These are phyloP conservation scores for Galendromus occidentalis DNA, from an alignment of 1,140 invertebrate genomes.

Conservation along the genomic window DNA sequence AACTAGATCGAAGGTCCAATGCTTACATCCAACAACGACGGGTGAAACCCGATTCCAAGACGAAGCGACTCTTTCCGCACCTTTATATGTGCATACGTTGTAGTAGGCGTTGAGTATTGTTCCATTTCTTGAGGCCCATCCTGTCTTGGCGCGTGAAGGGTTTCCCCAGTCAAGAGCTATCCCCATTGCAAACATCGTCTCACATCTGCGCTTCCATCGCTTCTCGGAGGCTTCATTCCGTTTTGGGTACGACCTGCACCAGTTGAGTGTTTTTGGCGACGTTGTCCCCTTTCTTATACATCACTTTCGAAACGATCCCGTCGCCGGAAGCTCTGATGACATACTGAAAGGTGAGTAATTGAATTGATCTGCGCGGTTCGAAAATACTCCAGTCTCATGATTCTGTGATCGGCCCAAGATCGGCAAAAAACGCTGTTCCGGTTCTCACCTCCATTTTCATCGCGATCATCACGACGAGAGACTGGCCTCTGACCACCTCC, in stretches of 20 bases:
- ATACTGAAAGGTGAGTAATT: constrained; percentile 37
- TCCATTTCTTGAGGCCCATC: too few relatives aligned
- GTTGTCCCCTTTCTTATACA: constrained; percentile 53
- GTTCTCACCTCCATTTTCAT: constrained; percentile 94
- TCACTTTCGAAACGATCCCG: constrained; percentile 50
- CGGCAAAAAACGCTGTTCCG: not conserved
- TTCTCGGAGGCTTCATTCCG: not conserved
- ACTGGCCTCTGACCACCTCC: constrained; percentile 55
- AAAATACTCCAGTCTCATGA: not conserved
- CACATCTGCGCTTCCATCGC: too few relatives aligned
- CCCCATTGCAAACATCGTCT: too few relatives aligned
- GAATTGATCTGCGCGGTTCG: not conserved
- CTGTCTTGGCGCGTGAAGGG: too few relatives aligned
- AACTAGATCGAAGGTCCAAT: too few relatives aligned
- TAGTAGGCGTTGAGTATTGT: too few relatives aligned
- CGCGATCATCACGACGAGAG: constrained; percentile 72
- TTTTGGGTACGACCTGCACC: constrained; percentile 22
- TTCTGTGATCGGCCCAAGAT: not conserved
- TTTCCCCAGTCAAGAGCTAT: too few relatives aligned
- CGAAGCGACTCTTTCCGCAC: too few relatives aligned
- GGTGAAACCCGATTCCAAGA: too few relatives aligned
- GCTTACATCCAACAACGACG: too few relatives aligned
- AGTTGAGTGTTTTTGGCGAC: constrained; percentile 51
- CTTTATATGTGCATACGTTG: too few relatives aligned
- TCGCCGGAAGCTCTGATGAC: constrained; percentile 56